Evolutionary conservation across 2,888 invertebrate species (phyloP).

Genomic region (Quadriops clusia): DNA sequence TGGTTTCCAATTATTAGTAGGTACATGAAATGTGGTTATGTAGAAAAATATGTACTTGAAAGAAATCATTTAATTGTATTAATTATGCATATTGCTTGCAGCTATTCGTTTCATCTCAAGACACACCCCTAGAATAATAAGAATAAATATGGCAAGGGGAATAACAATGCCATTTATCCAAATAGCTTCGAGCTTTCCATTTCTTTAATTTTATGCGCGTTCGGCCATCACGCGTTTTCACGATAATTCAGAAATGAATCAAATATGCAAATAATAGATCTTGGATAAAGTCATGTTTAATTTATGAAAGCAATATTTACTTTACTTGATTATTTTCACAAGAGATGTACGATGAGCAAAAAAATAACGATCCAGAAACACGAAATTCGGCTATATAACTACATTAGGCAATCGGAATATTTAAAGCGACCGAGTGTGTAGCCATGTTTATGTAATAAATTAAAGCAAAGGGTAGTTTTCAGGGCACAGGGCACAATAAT

Average conservation of each 20-base stretch:
- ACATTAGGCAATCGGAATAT: slow-evolving; percentile 22
- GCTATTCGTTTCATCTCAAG: no score
- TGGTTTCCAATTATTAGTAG: no score
- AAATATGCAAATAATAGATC: slow-evolving; percentile 38
- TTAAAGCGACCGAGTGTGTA: slow-evolving; percentile 18
- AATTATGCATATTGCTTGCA: no score
- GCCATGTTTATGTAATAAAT: slow-evolving; percentile 19
- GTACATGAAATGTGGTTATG: no score
- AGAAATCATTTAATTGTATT: no score
- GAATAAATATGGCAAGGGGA: slow-evolving; percentile 12
- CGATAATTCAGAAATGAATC: slow-evolving; percentile 29
- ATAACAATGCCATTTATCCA: slow-evolving; percentile 20
- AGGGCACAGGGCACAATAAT: slow-evolving; percentile 23
- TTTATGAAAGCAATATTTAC: slow-evolving; percentile 38
- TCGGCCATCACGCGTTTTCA: slow-evolving; percentile 19
- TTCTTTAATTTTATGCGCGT: slow-evolving; percentile 24
- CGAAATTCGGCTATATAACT: slow-evolving; percentile 21
- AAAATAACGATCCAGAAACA: slow-evolving; percentile 30
- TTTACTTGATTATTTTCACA: slow-evolving; percentile 36
- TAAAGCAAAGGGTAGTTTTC: slow-evolving; percentile 19
- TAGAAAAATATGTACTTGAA: no score
- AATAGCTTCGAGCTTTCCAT: slow-evolving; percentile 21
- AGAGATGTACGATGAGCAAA: slow-evolving; percentile 14
- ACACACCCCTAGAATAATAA: no score
- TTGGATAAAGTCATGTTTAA: slow-evolving; percentile 35